Evolutionary conservation across 2,797 vertebrate species (phyloP).

Genomic region (Chiroxiphia lanceolata): DNA sequence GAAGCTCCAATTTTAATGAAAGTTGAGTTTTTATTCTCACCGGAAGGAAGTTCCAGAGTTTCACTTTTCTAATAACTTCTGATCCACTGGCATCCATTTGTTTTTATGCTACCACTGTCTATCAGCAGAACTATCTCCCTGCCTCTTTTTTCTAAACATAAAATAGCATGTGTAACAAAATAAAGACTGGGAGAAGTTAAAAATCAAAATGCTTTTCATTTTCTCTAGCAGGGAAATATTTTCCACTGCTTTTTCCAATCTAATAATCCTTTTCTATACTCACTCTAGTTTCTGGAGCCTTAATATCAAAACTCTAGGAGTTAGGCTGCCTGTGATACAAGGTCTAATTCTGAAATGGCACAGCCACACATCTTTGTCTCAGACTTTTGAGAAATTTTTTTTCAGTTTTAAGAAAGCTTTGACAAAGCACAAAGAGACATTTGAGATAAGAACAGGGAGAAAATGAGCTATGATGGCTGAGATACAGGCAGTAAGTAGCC

Average conservation of each 20-base stretch:
- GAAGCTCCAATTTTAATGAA: neutral
- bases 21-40: neutral
- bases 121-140: neutral
- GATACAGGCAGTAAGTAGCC: neutral
- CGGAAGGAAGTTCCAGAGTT: neutral
- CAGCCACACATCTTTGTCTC: neutral
- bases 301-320: neutral
- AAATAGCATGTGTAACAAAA: neutral
- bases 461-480: neutral
- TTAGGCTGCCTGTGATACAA: neutral
- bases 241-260: neutral
- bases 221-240: neutral
- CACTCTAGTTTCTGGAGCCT: neutral
- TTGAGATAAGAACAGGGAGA: neutral
- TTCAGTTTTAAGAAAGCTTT: neutral
- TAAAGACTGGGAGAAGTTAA: neutral
- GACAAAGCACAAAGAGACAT: neutral
- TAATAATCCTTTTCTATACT: neutral
- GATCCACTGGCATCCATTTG: neutral
- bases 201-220: neutral
- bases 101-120: neutral
- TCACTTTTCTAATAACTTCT: neutral
- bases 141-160: neutral
- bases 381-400: neutral
- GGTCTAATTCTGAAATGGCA: neutral